A percentile compares a stretch with the other conserved stretches of the same genome.
Evolutionary conservation across 2,888 invertebrate species (phyloP).

Genomic region (Cylloceria caligata): DNA sequence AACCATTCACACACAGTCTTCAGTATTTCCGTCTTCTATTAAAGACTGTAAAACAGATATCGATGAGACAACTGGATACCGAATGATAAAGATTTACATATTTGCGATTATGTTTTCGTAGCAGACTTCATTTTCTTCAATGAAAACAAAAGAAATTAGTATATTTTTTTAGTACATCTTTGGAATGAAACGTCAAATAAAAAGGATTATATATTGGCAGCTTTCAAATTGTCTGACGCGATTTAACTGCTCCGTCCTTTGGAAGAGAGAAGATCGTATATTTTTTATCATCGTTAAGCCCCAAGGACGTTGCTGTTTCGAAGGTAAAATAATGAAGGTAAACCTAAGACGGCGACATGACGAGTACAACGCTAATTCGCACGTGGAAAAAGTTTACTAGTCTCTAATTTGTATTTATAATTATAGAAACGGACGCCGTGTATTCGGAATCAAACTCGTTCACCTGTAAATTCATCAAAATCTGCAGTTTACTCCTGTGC

Average conservation of each 20-base stretch:
- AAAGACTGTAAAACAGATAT: no score
- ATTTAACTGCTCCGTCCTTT: constrained; percentile 69
- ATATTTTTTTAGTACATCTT: constrained; percentile 42
- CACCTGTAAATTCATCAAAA: constrained; percentile 70
- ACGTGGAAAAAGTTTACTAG: not conserved
- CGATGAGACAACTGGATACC: no score
- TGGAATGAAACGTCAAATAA: constrained; percentile 59
- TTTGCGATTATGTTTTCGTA: not conserved
- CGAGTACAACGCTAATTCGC: not conserved
- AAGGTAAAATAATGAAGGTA: constrained; percentile 83
- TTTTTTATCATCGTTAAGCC: constrained; percentile 31
- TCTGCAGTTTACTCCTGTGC: constrained; percentile 50
- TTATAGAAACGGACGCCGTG: constrained; percentile 77
- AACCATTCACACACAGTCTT: no score
- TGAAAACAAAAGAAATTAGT: constrained; percentile 53
- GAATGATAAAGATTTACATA: no score
- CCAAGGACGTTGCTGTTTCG: constrained; percentile 73
- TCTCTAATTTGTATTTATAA: not conserved
- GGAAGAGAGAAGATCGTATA: constrained; percentile 26
- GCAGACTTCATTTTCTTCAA: not conserved
- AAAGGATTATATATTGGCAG: constrained; percentile 33
- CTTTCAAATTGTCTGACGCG: constrained; percentile 71
- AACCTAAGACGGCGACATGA: constrained; percentile 65
- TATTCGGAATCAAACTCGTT: constrained; percentile 69
- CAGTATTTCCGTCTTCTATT: no score